Evolutionary conservation across 2,888 invertebrate genomes (phyloP).

Genomic region (Andrena bicolor): DNA sequence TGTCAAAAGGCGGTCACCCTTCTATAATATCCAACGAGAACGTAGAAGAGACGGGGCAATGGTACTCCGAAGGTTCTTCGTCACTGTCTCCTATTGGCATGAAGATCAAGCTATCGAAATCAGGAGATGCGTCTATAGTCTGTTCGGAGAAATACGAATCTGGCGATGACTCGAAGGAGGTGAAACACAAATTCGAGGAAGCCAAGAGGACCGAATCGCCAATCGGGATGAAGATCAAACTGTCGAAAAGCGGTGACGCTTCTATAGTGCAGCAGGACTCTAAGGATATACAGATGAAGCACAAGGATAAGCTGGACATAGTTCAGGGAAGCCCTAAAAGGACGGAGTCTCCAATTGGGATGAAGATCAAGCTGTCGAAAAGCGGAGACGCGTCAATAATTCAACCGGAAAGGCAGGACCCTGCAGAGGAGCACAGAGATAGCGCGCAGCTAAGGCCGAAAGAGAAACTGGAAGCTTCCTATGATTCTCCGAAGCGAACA

Average conservation of each 20-base stretch:
- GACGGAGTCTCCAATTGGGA: constrained; percentile 77
- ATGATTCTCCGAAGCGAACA: constrained; percentile 63
- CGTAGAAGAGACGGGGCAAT: constrained; percentile 77
- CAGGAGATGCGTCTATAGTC: constrained; percentile 77
- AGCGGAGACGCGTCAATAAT: constrained; percentile 78
- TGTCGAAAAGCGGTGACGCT: constrained; percentile 73
- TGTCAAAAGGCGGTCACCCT: constrained; percentile 85
- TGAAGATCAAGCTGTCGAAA: constrained; percentile 82
- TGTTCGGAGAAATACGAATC: constrained; percentile 75
- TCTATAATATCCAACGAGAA: constrained; percentile 83
- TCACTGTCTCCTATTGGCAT: constrained; percentile 80
- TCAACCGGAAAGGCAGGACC: constrained; percentile 71
- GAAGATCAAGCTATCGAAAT: constrained; percentile 80
- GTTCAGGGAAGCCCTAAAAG: constrained; percentile 69
- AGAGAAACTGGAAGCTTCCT: constrained; percentile 57
- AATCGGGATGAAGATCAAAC: constrained; percentile 77
- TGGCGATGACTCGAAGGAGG: constrained; percentile 71
- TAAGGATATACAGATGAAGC: constrained; percentile 66
- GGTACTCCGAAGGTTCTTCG: constrained; percentile 79
- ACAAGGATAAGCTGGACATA: constrained; percentile 69
- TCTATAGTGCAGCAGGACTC: constrained; percentile 73
- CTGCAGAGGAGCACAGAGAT: constrained; percentile 64
- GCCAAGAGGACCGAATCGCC: constrained; percentile 70
- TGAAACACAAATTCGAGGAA: constrained; percentile 74
- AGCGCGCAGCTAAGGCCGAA: constrained; percentile 54